Conservation (phyloP, 1,140 invertebrate genomes). For the Hycleus cichorii region DNA sequence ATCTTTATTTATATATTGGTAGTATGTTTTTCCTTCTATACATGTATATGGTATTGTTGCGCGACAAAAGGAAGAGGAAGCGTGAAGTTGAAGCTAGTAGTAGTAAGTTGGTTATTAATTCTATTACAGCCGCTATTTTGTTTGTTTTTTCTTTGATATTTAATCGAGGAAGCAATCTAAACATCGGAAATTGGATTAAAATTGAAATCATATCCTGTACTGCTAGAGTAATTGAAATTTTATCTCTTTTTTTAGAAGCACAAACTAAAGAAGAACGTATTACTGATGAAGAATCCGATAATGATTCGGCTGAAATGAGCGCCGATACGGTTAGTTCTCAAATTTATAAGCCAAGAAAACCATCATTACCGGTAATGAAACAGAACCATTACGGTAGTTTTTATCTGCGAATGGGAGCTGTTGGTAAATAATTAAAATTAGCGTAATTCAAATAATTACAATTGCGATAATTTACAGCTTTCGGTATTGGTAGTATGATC, state of each 20-base stretch:
- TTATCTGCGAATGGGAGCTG: conserved; percentile 87
- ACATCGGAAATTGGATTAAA: too few relatives aligned
- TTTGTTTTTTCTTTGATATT: neutral
- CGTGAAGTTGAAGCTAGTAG: conserved; percentile 23
- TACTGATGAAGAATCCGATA: conserved; percentile 33
- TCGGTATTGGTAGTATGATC: conserved; percentile 78
- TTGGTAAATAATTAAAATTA: conserved; percentile 53
- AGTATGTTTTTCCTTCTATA: conserved; percentile 83
- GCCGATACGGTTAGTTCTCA: conserved; percentile 45
- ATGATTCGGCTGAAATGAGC: conserved; percentile 36
- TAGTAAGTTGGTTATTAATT: conserved; percentile 6
- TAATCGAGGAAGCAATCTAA: neutral
- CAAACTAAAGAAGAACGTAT: conserved; percentile 23
- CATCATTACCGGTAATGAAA: conserved; percentile 44
- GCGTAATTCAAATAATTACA: neutral
- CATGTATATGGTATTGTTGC: conserved; percentile 71
- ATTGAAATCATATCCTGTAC: neutral
- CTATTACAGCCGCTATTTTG: neutral
- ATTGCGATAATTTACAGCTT: conserved; percentile 51
- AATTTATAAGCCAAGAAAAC: conserved; percentile 46
- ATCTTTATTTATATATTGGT: conserved; percentile 82
- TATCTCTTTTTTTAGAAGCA: conserved; percentile 11
- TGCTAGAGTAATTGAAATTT: neutral
- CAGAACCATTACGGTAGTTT: conserved; percentile 84
- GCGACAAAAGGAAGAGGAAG: conserved; percentile 44